Percentiles rank a stretch among this genome's conserved stretches.
phyloP scores from a whole-genome alignment of 2,888 invertebrate genomes.

The Heliconius ethilla region DNA sequence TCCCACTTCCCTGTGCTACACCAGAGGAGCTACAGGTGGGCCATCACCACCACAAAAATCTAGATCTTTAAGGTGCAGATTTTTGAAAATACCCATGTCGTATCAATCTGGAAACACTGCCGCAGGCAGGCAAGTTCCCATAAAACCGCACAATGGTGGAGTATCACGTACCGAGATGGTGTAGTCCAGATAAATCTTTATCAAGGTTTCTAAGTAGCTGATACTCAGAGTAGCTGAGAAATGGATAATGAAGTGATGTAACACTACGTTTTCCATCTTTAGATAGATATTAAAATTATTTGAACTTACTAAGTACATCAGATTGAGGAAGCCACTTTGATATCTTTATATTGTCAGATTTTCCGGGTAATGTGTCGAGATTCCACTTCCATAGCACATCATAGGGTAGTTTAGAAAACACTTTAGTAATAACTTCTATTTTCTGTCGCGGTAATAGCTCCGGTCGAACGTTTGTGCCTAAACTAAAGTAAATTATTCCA shows the following conservation, averaged over 20 bases:
- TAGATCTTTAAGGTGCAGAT: no score
- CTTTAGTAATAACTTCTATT: constrained; percentile 54
- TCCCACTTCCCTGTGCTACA: no score
- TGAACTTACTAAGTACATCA: constrained; percentile 56
- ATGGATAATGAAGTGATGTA: background rate
- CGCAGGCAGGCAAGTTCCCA: no score
- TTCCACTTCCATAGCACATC: constrained; percentile 68
- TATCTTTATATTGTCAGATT: constrained; percentile 42
- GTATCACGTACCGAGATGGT: no score
- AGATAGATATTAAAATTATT: background rate
- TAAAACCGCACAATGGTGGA: no score
- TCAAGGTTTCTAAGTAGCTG: background rate
- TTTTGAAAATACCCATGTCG: no score
- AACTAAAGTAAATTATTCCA: constrained; percentile 64
- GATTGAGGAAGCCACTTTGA: constrained; percentile 51
- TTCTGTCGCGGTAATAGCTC: constrained; percentile 51
- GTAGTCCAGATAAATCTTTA: background rate
- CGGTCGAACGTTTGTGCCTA: constrained; percentile 60
- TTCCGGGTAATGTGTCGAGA: constrained; percentile 47
- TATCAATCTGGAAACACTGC: no score
- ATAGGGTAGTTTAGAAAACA: constrained; percentile 60
- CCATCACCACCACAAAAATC: no score
- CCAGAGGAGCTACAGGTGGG: no score
- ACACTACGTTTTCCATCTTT: background rate
- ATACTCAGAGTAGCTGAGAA: background rate